Evolutionary conservation across 2,888 invertebrate genomes (phyloP), one percentile per base, ranked within the genome.

Genomic region (Polyommatus icarus): DNA sequence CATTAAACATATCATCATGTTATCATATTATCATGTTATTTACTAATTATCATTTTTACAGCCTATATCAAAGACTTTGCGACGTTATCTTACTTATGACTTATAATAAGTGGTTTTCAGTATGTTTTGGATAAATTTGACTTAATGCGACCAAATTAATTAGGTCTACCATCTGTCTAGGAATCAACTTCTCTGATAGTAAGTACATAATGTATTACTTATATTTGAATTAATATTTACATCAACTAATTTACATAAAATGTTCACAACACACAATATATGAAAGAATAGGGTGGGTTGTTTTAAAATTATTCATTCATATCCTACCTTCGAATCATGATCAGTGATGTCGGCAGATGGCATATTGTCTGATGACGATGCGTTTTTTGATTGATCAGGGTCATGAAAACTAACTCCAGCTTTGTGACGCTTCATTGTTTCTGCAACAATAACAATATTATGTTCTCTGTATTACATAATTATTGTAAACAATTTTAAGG

Each of bases 361-460:
- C 3, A 90, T 86, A 50, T 85, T 86, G 46, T 89, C 90, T 10
- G 88, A 85, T 59, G 90, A 86, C 4, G 91, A 87, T 76, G 85
- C 86, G 77, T 92, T 90, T 0, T 84, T 85, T 0, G 85, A 85
- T 46, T 93, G 91, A 7, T 85, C 86, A 0, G 95, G 95, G 81
- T 96, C 95, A 81, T 95, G 96, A 84, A 96, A 96, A 71, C 95
- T 91, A 0, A 96, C 95, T 0, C 95, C 96, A 0, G 94, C 90
- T 76, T 95, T 94, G 80, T 95, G 95, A 12, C 96, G 91, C 82
- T 95, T 95, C 96, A 96, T 96, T 0, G 90, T 85, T 50, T 86
- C 94, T 94, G 83, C 29, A 80, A 78, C n/a, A 54, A 61, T 10
- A 40, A 12, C 15, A 75, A 20, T 20, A 7, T 8, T 10, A 59